phyloP scores from a whole-genome alignment of 2,113 vertebrate genomes.

The Eulemur macaco region DNA sequence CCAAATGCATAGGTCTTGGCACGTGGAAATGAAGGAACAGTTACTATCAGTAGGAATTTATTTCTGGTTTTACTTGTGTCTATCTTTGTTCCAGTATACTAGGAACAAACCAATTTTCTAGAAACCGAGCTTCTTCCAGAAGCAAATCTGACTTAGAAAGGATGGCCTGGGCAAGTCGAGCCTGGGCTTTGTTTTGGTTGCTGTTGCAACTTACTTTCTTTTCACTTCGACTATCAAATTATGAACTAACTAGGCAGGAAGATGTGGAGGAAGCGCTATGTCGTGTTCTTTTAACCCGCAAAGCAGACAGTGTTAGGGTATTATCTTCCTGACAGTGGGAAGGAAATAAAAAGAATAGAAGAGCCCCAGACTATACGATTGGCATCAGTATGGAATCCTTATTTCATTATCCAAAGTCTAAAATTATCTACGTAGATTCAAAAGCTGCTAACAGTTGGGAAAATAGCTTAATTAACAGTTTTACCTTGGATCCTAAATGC shows the following conservation, averaged over 20 bases:
- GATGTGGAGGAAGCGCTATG: background rate
- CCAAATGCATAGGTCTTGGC: background rate
- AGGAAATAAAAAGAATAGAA: conserved; percentile 1
- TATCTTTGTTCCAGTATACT: background rate
- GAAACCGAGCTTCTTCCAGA: background rate
- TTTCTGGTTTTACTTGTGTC: background rate
- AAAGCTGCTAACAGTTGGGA: background rate
- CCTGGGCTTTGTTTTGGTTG: background rate
- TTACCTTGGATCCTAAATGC: background rate
- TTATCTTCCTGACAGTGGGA: background rate
- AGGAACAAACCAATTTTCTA: background rate
- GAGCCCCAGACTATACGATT: background rate
- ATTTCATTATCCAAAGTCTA: conserved; percentile 7
- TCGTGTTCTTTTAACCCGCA: background rate
- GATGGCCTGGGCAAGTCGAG: background rate
- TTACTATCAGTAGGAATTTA: background rate
- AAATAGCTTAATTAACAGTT: background rate
- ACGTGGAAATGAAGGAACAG: background rate
- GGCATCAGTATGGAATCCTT: background rate
- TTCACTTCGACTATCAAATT: background rate
- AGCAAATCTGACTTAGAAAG: background rate
- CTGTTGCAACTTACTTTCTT: background rate
- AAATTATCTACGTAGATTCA: background rate
- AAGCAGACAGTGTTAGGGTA: background rate
- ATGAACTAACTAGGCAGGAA: conserved; percentile 31